These are phyloP conservation scores for Latrodectus geometricus DNA, from an alignment of 1,140 invertebrate species.

Conservation along the genomic window DNA sequence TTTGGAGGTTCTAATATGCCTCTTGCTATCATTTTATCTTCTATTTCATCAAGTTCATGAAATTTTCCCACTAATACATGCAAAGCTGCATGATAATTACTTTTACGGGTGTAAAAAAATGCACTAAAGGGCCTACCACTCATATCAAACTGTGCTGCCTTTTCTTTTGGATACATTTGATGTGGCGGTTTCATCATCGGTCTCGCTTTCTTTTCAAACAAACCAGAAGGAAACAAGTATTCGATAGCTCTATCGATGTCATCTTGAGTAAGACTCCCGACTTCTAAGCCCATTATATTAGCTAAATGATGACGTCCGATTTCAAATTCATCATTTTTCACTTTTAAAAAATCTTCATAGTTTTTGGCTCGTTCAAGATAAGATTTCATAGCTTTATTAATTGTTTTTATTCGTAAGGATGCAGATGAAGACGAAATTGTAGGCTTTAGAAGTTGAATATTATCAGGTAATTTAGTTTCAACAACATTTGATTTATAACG, in stretches of 20 bases:
- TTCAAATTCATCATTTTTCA: constrained; percentile 84
- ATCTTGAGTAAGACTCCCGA: constrained; percentile 85
- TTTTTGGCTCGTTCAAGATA: constrained; percentile 85
- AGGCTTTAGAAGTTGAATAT: neutral
- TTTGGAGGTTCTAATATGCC: constrained; percentile 71
- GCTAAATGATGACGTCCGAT: constrained; percentile 94
- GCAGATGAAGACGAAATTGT: constrained; percentile 14
- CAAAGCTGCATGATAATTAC: constrained; percentile 78
- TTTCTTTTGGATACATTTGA: constrained; percentile 81
- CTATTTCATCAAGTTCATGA: constrained; percentile 76
- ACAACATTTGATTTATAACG: constrained; percentile 19
- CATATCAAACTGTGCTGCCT: constrained; percentile 87
- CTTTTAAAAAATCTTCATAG: constrained; percentile 87
- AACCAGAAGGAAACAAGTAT: constrained; percentile 92
- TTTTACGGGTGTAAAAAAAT: constrained; percentile 89
- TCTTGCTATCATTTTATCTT: constrained; percentile 77
- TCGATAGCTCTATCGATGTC: constrained; percentile 88
- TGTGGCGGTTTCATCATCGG: constrained; percentile 89
- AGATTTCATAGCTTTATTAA: constrained; percentile 86
- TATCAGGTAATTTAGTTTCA: neutral
- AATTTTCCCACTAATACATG: constrained; percentile 77
- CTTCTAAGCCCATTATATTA: constrained; percentile 97
- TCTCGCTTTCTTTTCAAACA: constrained; percentile 83
- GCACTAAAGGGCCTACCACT: constrained; percentile 87
- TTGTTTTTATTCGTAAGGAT: constrained; percentile 65